These are phyloP conservation scores for Anguilla anguilla DNA, from an alignment of 2,797 vertebrate species.

Conservation along the genomic window DNA sequence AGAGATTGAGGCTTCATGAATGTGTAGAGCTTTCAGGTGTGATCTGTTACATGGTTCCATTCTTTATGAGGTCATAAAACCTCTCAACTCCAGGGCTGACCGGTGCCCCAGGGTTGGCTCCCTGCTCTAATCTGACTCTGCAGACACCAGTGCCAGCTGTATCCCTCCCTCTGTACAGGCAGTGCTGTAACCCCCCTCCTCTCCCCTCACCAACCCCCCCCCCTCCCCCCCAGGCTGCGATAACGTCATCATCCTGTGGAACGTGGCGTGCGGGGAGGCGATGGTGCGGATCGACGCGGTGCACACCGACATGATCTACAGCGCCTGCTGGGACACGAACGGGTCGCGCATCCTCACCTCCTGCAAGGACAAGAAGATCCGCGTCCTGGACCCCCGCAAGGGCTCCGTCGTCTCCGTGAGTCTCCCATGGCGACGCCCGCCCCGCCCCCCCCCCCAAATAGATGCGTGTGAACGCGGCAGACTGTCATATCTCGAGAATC, in stretches of 20 bases:
- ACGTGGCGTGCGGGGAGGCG: conserved; percentile 75
- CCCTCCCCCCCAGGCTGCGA: conserved; percentile 74
- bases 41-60: neutral
- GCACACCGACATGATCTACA: conserved; percentile 85
- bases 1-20: neutral
- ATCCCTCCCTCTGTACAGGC: neutral
- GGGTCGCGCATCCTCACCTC: conserved; percentile 82
- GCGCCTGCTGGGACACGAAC: conserved; percentile 83
- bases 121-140: too few relatives aligned
- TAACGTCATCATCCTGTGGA: conserved; percentile 86
- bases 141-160: too few relatives aligned
- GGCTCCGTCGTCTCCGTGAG: conserved; percentile 76
- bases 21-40: neutral
- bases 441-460: neutral
- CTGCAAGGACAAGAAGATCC: conserved; percentile 84
- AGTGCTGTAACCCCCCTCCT: neutral
- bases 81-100: too few relatives aligned
- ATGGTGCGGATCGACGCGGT: conserved; percentile 75
- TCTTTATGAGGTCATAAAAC: too few relatives aligned
- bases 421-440: conserved; percentile 22
- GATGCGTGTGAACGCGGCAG: neutral
- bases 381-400: conserved; percentile 81
- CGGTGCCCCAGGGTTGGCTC: too few relatives aligned
- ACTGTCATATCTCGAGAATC: neutral
- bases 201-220: too few relatives aligned